These are phyloP conservation scores for Anhinga anhinga DNA, from an alignment of 2,113 vertebrate genomes.

Conservation along the genomic window DNA sequence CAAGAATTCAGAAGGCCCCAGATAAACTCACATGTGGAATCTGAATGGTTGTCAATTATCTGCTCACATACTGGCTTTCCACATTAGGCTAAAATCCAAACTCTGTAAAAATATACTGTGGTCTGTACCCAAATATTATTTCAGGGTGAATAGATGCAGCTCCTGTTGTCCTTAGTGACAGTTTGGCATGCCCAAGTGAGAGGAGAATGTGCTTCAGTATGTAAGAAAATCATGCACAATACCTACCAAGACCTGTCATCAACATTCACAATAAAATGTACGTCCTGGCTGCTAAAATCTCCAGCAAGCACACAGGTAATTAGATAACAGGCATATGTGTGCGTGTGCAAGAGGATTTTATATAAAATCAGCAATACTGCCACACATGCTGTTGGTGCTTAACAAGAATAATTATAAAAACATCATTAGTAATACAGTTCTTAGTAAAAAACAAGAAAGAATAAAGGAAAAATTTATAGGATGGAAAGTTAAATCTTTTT, in stretches of 20 bases:
- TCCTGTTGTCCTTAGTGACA: not conserved
- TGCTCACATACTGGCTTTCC: not conserved
- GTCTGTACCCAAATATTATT: not conserved
- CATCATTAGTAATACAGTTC: not conserved
- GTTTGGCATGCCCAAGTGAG: not conserved
- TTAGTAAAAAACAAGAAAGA: not conserved
- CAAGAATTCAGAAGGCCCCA: not conserved
- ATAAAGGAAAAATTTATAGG: not conserved
- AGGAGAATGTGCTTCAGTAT: not conserved
- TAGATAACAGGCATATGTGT: not conserved
- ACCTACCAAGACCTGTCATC: not conserved
- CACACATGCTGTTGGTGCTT: not conserved
- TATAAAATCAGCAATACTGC: not conserved
- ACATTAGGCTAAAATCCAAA: not conserved
- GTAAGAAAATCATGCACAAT: not conserved
- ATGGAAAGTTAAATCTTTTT: not conserved
- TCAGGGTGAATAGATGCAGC: not conserved
- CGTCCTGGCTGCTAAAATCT: not conserved
- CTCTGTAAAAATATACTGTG: not conserved
- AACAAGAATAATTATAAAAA: not conserved
- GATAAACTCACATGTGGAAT: not conserved
- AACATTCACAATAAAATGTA: not conserved
- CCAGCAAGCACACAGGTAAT: not conserved
- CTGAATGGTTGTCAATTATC: not conserved
- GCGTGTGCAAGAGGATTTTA: not conserved